phyloP scores from a whole-genome alignment of 2,113 vertebrate species.

The Probosciger aterrimus region DNA sequence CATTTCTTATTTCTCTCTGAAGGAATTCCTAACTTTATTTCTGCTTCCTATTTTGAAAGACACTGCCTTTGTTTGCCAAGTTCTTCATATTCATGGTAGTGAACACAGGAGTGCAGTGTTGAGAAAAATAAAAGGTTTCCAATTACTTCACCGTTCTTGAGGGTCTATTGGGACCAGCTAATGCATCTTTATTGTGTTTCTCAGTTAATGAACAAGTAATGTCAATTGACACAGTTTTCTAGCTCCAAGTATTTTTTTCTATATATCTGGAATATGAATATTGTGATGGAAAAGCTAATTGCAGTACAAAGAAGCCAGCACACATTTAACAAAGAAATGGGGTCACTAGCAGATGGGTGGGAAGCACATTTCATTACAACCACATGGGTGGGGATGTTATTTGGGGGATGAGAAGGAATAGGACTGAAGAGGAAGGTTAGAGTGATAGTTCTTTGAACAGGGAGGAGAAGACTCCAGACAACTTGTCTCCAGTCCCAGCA shows the following conservation, averaged over 20 bases:
- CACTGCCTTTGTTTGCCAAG: background rate
- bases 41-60: background rate
- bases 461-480: constrained; percentile 56
- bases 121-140: background rate
- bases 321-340: background rate
- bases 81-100: background rate
- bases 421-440: constrained; percentile 4
- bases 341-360: background rate
- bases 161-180: background rate
- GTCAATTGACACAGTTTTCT: background rate
- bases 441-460: constrained; percentile 20
- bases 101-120: background rate
- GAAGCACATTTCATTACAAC: background rate
- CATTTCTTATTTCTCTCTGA: background rate
- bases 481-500: constrained; percentile 54
- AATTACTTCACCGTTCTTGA: background rate
- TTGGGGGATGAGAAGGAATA: background rate
- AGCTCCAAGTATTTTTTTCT: background rate
- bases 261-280: background rate
- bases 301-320: background rate
- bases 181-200: background rate
- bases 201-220: background rate
- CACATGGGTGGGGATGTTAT: constrained; percentile 4
- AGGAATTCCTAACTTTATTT: background rate
- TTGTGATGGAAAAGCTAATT: background rate